Evolutionary conservation across 2,888 invertebrate species (phyloP).

Genomic region (Psylliodes chrysocephalus): DNA sequence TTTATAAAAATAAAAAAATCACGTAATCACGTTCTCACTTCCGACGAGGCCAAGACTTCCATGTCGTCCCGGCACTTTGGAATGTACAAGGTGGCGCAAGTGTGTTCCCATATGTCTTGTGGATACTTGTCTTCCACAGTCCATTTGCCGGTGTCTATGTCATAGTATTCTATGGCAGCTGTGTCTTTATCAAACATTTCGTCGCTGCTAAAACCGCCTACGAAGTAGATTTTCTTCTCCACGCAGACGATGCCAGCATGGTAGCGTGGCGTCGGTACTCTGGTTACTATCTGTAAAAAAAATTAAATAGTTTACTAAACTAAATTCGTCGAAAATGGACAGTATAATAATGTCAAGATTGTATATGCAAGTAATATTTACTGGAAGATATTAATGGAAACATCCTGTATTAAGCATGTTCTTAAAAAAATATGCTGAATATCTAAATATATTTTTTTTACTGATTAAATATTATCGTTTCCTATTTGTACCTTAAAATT

Average conservation of each 20-base stretch:
- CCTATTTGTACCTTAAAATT: too few species aligned
- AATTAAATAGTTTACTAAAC: too few species aligned
- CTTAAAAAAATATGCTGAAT: too few species aligned
- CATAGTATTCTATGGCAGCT: constrained; percentile 74
- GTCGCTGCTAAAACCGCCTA: constrained; percentile 76
- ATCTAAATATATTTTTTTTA: too few species aligned
- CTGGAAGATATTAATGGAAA: too few species aligned
- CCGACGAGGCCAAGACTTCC: constrained; percentile 51
- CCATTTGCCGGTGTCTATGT: constrained; percentile 72
- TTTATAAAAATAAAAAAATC: constrained; percentile 6
- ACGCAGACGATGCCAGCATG: constrained; percentile 75
- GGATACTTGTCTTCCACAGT: constrained; percentile 72
- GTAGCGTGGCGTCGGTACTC: constrained; percentile 74
- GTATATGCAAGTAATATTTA: too few species aligned
- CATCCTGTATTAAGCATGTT: too few species aligned
- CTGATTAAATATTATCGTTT: too few species aligned
- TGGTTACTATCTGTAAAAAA: constrained; percentile 64
- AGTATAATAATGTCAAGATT: too few species aligned
- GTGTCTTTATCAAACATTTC: constrained; percentile 75
- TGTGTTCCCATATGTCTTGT: constrained; percentile 78
- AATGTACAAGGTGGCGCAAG: constrained; percentile 74
- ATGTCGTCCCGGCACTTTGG: constrained; percentile 65
- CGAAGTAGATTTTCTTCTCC: constrained; percentile 72
- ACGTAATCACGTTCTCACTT: constrained; percentile 28
- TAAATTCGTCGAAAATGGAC: too few species aligned